Conservation (phyloP, 2,113 vertebrate species). For the Fregetta grallaria region DNA sequence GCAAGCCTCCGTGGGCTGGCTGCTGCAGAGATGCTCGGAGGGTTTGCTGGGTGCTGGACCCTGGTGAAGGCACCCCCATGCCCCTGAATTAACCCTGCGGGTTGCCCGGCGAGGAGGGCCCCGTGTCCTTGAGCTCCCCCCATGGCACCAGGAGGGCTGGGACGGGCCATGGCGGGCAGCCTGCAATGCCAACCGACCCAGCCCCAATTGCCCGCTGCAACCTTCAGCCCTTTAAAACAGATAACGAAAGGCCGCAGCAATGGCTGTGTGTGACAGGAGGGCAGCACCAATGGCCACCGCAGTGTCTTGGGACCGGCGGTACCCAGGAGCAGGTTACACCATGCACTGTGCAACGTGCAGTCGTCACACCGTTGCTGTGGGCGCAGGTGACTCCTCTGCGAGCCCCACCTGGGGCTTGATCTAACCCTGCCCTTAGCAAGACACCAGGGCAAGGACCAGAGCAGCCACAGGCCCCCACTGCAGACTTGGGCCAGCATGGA, state of each 20-base stretch:
- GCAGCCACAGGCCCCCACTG: background rate
- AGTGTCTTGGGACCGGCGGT: fast-evolving
- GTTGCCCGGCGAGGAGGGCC: background rate
- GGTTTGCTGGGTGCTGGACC: background rate
- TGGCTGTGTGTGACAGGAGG: background rate
- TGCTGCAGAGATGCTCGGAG: background rate
- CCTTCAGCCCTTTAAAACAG: background rate
- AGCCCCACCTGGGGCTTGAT: background rate
- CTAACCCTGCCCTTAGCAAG: background rate
- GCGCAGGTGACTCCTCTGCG: fast-evolving
- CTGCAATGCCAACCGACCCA: background rate
- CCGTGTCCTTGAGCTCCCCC: fast-evolving
- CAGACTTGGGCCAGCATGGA: fast-evolving
- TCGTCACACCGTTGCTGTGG: background rate
- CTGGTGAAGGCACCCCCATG: fast-evolving
- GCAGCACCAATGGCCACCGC: background rate
- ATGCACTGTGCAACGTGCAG: background rate
- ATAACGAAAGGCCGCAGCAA: background rate
- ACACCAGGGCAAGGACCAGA: background rate
- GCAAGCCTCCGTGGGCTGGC: fast-evolving
- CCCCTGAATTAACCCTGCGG: background rate
- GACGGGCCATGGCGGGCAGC: background rate
- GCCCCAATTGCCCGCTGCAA: fast-evolving
- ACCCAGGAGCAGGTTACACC: background rate
- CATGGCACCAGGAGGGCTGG: fast-evolving